Evolutionary conservation across 2,113 vertebrate genomes (phyloP).

Genomic region (Pygoscelis adeliae): DNA sequence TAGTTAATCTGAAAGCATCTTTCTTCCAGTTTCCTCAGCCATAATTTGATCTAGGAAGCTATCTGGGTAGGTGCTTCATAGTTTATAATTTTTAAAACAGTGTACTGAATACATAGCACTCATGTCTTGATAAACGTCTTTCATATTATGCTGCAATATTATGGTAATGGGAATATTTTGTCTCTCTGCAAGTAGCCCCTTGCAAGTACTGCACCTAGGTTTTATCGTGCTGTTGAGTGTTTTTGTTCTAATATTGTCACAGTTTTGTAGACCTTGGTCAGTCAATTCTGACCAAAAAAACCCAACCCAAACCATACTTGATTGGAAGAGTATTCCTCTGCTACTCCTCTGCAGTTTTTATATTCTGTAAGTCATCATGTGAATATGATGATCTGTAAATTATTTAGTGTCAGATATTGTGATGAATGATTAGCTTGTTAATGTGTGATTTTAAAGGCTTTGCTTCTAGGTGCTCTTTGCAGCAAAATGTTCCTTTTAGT

Average conservation of each 20-base stretch:
- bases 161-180: background rate
- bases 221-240: background rate
- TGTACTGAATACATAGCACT: background rate
- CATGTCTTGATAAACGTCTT: background rate
- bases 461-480: background rate
- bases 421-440: background rate
- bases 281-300: background rate
- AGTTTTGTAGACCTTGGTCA: background rate
- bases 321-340: background rate
- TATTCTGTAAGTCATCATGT: fast-evolving
- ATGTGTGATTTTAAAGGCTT: background rate
- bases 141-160: background rate
- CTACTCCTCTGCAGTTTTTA: background rate
- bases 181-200: background rate
- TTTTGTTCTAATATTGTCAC: background rate
- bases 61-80: background rate
- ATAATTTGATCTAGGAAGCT: background rate
- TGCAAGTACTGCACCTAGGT: background rate
- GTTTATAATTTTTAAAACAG: background rate
- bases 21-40: background rate
- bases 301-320: background rate
- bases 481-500: background rate
- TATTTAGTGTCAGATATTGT: background rate
- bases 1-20: background rate
- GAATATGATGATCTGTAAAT: background rate